Base-by-base conservation (phyloP, 2,797 vertebrate genomes). In the Coreius guichenoti region DNA sequence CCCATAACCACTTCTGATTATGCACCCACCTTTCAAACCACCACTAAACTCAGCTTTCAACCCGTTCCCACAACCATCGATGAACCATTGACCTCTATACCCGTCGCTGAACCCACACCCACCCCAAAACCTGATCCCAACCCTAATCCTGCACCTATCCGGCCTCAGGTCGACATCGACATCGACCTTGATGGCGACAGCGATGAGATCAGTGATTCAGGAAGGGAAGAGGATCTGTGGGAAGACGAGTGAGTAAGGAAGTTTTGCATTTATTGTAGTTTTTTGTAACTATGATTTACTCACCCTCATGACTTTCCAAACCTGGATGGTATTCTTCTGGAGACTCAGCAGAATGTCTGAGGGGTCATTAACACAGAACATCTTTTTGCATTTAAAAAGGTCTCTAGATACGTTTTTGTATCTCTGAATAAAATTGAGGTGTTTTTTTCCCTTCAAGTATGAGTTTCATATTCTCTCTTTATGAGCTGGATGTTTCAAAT, bases 211-310 rank as follows among this genome's bases (percentile, higher is more conserved):
- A 65, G 43, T 65, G 43, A 49, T 67, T 77, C 82, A 1, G 63
- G 29, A 19, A 67, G 39, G 26, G 63, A 84, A 51, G 74, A 77
- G 16, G 47, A 84, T 1, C 47, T 69, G 61, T 54, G 63, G 63
- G 73, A 77, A 21, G 82, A 78, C 21, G n/a, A 33, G 82, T 84
- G 49, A 84, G 82, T 76, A 67, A 77, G 58, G 43, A 45, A 67
- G n/a, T 83, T 8, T 31, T 75, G 29, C 19, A n/a, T 47, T 73
- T 63, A 33, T 74, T 63, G 8, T 11, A 39, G 7, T 2, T 36
- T 26, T 26, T 8, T 56, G 49, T 29, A 5, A 39, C 8, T 31
- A 65, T 14, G n/a, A 26, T 63, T 63, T 29, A 63, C 58, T n/a
- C 11, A 3, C 1, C 1, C 23, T 58, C 23, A 0, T 58, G 58